Conservation (phyloP, 2,797 vertebrate genomes). For the Uromys caudimaculatus region DNA sequence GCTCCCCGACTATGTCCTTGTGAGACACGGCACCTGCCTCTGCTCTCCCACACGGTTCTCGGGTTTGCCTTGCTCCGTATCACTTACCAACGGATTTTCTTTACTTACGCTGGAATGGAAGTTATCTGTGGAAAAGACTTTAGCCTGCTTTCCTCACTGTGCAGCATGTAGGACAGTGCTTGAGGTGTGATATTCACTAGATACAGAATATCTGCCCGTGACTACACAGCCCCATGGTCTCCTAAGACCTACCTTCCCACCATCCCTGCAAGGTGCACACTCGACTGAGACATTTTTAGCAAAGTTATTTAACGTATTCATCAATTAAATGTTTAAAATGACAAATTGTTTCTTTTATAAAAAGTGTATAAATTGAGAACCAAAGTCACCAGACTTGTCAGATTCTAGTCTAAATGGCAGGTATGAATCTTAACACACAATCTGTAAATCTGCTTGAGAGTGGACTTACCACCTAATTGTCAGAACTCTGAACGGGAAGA, state of each 20-base stretch:
- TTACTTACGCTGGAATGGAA: constrained; percentile 1
- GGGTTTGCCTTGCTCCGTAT: neutral
- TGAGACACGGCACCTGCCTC: neutral
- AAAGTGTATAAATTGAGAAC: constrained; percentile 37
- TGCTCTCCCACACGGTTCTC: fast-evolving
- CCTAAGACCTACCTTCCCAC: neutral
- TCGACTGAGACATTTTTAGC: neutral
- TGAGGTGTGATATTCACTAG: neutral
- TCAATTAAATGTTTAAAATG: constrained; percentile 19
- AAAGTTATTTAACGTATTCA: constrained; percentile 21
- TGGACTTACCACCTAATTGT: neutral
- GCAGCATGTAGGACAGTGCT: neutral
- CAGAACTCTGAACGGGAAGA: neutral
- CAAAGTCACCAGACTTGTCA: neutral
- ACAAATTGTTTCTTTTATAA: neutral
- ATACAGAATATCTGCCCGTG: neutral
- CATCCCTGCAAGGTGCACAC: neutral
- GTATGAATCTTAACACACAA: neutral
- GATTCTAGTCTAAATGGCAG: neutral
- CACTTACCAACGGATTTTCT: neutral
- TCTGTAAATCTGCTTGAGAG: neutral
- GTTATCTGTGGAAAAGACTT: neutral
- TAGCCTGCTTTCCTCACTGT: neutral
- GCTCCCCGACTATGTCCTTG: neutral
- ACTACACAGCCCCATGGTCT: neutral